These are phyloP conservation scores for Perognathus longimembris DNA, from an alignment of 2,113 vertebrate species.

Conservation along the genomic window DNA sequence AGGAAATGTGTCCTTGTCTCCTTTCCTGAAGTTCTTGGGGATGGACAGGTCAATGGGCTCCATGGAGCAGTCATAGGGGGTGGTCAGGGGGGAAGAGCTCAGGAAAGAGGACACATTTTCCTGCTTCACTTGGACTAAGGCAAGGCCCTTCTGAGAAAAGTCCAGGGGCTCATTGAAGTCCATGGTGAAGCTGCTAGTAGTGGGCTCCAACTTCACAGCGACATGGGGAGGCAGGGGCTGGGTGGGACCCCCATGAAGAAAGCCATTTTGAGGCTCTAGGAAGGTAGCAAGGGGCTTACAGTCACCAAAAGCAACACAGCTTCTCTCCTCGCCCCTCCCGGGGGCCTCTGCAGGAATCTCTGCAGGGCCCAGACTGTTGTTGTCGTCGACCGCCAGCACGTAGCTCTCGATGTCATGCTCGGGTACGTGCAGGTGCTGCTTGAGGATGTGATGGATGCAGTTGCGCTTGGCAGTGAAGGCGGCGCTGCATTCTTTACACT, in stretches of 20 bases:
- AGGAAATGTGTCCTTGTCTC: conserved; percentile 84
- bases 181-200: conserved; percentile 79
- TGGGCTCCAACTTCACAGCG: conserved; percentile 91
- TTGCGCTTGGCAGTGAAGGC: conserved; percentile 96
- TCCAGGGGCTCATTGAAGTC: conserved; percentile 95
- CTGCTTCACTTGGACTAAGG: conserved; percentile 89
- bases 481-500: conserved; percentile 94
- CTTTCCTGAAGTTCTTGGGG: conserved; percentile 89
- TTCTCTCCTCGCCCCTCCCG: conserved; percentile 77
- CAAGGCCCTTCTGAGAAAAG: conserved; percentile 92
- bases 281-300: conserved; percentile 84
- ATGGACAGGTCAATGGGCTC: conserved; percentile 98
- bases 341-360: conserved; percentile 63
- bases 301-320: conserved; percentile 82
- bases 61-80: conserved; percentile 87
- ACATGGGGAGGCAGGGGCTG: conserved; percentile 74
- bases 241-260: neutral
- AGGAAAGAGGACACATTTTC: conserved; percentile 84
- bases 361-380: conserved; percentile 64
- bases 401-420: conserved; percentile 96
- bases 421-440: conserved; percentile 96
- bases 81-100: conserved; percentile 77
- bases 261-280: conserved; percentile 85
- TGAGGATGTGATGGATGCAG: conserved; percentile 97
- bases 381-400: conserved; percentile 87